Conservation (phyloP, 2,888 invertebrate species). For the Spodoptera exigua region DNA sequence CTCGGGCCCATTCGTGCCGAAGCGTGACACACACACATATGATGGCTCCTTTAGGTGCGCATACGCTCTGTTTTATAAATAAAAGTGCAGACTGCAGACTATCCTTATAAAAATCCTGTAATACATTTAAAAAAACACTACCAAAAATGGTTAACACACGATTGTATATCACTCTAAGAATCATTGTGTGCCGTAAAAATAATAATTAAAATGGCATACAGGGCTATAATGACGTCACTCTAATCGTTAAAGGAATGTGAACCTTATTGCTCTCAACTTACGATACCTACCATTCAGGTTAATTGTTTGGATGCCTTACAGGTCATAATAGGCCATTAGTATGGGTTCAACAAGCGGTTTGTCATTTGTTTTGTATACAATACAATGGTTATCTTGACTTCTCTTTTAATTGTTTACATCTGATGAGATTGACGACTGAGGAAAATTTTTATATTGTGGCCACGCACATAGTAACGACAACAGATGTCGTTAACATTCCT, state of each 20-base stretch:
- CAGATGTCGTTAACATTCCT: too few species aligned
- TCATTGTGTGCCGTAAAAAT: constrained; percentile 49
- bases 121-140: background rate
- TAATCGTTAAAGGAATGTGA: constrained; percentile 33
- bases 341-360: constrained; percentile 15
- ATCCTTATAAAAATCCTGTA: background rate
- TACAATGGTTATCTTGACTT: constrained; percentile 5
- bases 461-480: too few species aligned
- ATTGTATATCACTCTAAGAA: constrained; percentile 20
- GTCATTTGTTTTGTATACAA: constrained; percentile 31
- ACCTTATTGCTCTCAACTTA: constrained; percentile 26
- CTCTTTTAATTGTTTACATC: background rate
- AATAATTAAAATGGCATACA: constrained; percentile 50
- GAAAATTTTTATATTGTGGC: too few species aligned
- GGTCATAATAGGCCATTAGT: constrained; percentile 36
- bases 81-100: background rate
- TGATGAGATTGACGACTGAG: background rate
- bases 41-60: too few species aligned
- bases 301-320: constrained; percentile 46
- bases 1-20: too few species aligned
- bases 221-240: constrained; percentile 46
- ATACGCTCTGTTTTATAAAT: too few species aligned
- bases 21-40: too few species aligned
- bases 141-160: constrained; percentile 10
- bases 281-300: constrained; percentile 53